A percentile compares a stretch with the other conserved stretches of the same genome.
Evolutionary conservation across 2,113 vertebrate genomes (phyloP).

Genomic region (Sebastes schlegelii): DNA sequence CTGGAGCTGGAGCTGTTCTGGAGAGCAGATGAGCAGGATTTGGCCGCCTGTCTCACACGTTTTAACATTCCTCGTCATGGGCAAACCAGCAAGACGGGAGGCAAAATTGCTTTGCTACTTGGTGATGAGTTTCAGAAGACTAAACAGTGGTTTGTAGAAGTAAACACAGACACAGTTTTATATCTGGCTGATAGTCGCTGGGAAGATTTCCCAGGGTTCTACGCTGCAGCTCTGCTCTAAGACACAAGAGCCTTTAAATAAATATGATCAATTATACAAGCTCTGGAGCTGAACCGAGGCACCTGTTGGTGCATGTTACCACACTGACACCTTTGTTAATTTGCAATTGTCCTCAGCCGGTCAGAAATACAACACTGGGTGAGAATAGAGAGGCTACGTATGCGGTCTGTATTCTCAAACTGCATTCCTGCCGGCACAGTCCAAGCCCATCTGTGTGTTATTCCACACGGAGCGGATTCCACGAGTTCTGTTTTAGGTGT

Average conservation of each 20-base stretch:
- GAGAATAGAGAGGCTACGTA: conserved; percentile 60
- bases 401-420: conserved; percentile 63
- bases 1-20: conserved; percentile 56
- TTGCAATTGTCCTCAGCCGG: conserved; percentile 77
- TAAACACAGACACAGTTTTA: conserved; percentile 20
- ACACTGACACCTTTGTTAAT: conserved; percentile 80
- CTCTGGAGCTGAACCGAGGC: conserved; percentile 53
- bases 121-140: conserved; percentile 1
- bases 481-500: conserved; percentile 75
- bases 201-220: conserved; percentile 48
- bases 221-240: conserved; percentile 26
- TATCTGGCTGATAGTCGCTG: conserved; percentile 5
- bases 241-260: conserved; percentile 64
- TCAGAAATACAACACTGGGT: conserved; percentile 72
- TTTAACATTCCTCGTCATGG: conserved; percentile 86
- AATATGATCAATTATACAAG: conserved; percentile 70
- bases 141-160: background rate
- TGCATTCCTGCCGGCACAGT: conserved; percentile 68
- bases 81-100: conserved; percentile 31
- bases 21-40: conserved; percentile 82
- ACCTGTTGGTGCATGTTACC: conserved; percentile 77
- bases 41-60: conserved; percentile 75
- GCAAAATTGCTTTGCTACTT: conserved; percentile 18
- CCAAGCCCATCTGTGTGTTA: conserved; percentile 65
- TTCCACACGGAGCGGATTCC: conserved; percentile 74